Conservation (phyloP, 2,797 vertebrate genomes). For the Sebastes steindachneri region DNA sequence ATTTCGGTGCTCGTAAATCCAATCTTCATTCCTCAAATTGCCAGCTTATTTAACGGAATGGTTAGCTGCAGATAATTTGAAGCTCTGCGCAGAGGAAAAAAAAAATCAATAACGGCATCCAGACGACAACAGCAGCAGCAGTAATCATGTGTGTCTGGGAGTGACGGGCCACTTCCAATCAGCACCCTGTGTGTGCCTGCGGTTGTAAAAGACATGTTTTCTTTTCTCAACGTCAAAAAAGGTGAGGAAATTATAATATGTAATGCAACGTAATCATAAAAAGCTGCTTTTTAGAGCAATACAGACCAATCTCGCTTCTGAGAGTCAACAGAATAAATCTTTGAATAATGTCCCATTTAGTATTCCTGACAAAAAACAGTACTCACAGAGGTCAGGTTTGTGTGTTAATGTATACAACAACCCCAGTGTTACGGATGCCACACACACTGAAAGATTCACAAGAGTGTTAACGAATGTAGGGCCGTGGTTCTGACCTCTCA, state of each 20-base stretch:
- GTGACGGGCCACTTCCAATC: conserved; percentile 30
- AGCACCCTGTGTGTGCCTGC: neutral
- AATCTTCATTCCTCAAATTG: conserved; percentile 58
- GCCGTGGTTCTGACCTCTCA: neutral
- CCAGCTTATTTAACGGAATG: conserved; percentile 58
- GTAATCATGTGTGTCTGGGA: conserved; percentile 48
- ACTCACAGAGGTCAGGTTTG: neutral
- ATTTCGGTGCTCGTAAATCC: conserved; percentile 51
- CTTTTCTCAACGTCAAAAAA: neutral
- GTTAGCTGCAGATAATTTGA: conserved; percentile 50
- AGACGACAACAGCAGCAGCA: conserved; percentile 27
- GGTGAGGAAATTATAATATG: neutral
- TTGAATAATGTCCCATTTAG: neutral
- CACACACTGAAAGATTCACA: neutral
- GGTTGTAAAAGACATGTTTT: conserved; percentile 1
- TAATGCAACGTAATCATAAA: neutral
- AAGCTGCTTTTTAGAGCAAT: neutral
- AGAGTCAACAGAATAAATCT: neutral
- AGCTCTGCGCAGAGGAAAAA: conserved; percentile 1
- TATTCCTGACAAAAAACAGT: neutral
- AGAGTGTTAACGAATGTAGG: conserved; percentile 8
- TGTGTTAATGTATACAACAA: conserved; percentile 10
- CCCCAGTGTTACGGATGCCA: neutral
- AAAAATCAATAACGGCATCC: conserved; percentile 46
- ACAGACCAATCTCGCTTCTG: neutral